Base-by-base conservation (phyloP, 2,797 vertebrate genomes). In the Coreius guichenoti region DNA sequence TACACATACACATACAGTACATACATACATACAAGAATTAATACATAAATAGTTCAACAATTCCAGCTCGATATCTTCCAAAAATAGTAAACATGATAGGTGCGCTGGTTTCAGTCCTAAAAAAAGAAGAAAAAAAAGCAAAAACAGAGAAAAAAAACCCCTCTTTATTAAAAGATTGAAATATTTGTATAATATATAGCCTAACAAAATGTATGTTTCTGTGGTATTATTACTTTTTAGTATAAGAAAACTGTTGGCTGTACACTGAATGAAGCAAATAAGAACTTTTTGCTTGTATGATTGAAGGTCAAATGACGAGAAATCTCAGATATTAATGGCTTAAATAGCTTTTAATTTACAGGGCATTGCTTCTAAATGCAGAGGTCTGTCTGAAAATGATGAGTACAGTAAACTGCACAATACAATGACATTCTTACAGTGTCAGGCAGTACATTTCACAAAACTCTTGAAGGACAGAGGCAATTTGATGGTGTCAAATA, bases 31-130 rank as follows among this genome's bases (percentile, higher is more conserved):
- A 36, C 31, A 58, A 5, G 0, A 58, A 58, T 39, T 11, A 56
- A 77, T 43, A 76, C 19, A 76, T 61, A 65, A 65, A 47, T 2
- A 80, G 36, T n/a, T 13, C 1, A 63, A 78, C 23, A 61, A 26
- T 63, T 78, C 39, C 5, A 65, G 26, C 39, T 65, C 3, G 58
- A 78, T 78, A 26, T 78, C 61, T 23, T 80, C 14, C 77, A 67
- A 58, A 77, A 77, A 43, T 58, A n/a, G 75, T 61, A 77, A 65
- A 80, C 26, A 65, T 49, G 26, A 79, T 36, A 39, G 31, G 33
- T 65, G 58, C 13, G 1, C 43, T 63, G 75, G 33, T 78, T 36
- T 56, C 76, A 61, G 56, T 78, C 76, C 76, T 78, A 63, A 26
- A 78, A 23, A 14, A 14, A 29, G 12, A 61, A 54, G 0, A 17